A percentile compares a stretch with the other conserved stretches of the same genome.
These are phyloP conservation scores for Cuniculus paca DNA, from an alignment of 2,797 vertebrate genomes.

Conservation along the genomic window DNA sequence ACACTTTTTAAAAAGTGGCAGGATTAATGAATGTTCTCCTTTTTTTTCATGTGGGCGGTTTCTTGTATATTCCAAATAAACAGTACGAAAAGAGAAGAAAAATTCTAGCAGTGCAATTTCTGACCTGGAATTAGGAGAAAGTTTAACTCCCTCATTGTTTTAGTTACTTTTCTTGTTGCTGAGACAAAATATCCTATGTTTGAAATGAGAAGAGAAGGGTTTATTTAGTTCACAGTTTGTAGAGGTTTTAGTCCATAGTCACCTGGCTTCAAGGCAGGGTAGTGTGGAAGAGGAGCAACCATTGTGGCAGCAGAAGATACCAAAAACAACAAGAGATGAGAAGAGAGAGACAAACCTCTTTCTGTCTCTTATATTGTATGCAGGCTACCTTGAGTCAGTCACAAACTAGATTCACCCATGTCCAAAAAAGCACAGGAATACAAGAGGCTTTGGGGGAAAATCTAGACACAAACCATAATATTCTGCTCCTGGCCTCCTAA, in stretches of 20 bases:
- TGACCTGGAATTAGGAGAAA: not conserved
- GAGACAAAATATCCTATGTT: not conserved
- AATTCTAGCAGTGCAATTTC: slow-evolving; percentile 11
- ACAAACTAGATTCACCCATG: not conserved
- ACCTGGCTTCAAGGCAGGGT: not conserved
- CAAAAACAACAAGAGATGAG: not conserved
- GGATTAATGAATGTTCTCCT: not conserved
- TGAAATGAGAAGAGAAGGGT: not conserved
- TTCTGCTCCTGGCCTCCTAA: not conserved
- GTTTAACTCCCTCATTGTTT: not conserved
- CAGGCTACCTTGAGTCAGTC: not conserved
- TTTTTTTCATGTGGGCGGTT: not conserved
- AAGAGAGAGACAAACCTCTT: not conserved
- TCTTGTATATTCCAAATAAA: slow-evolving; percentile 29
- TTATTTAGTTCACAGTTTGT: not conserved
- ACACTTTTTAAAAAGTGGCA: not conserved
- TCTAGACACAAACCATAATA: not conserved
- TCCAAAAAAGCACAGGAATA: not conserved
- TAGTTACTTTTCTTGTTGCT: not conserved
- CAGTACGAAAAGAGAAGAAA: slow-evolving; percentile 19
- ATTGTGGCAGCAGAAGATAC: not conserved
- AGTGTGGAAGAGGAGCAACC: not conserved
- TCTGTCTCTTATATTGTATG: not conserved
- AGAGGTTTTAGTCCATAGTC: not conserved
- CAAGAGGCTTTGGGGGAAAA: not conserved